Percentiles rank a stretch among this genome's conserved stretches.
These are phyloP conservation scores for Cybosia mesomella DNA, from an alignment of 2,888 invertebrate species.

Conservation along the genomic window DNA sequence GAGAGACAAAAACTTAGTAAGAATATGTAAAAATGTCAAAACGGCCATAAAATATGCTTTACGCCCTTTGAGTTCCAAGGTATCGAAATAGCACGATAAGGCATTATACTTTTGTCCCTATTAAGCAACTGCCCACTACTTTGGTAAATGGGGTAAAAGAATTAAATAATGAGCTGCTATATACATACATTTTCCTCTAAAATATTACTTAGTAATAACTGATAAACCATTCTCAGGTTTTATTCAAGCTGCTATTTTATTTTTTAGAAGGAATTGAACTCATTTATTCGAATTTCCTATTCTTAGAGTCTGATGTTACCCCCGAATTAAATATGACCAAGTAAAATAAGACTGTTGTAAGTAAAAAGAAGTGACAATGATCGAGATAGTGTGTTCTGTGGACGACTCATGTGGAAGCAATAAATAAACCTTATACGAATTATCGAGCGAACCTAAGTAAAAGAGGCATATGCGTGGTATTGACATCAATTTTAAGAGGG, in stretches of 20 bases:
- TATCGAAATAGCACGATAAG: no score
- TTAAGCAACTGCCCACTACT: no score
- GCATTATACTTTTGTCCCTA: no score
- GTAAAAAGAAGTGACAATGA: conserved; percentile 17
- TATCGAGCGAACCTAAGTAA: conserved; percentile 15
- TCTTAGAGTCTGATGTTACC: neutral
- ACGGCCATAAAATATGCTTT: no score
- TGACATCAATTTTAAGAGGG: neutral
- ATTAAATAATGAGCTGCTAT: no score
- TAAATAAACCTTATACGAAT: conserved; percentile 19
- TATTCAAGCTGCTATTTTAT: neutral
- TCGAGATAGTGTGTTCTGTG: conserved; percentile 15
- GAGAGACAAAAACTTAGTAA: no score
- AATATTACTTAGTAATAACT: no score
- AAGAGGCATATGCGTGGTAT: conserved; percentile 7
- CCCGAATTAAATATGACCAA: conserved; percentile 12
- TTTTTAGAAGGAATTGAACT: neutral
- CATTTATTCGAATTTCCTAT: neutral
- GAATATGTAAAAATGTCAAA: no score
- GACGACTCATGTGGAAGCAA: conserved; percentile 18
- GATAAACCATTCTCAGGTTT: neutral
- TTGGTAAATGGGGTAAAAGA: no score
- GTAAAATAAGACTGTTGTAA: conserved; percentile 2
- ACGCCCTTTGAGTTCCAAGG: no score
- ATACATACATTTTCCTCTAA: no score